Base-by-base conservation (phyloP, 2,797 vertebrate species). In the Echiichthys vipera region DNA sequence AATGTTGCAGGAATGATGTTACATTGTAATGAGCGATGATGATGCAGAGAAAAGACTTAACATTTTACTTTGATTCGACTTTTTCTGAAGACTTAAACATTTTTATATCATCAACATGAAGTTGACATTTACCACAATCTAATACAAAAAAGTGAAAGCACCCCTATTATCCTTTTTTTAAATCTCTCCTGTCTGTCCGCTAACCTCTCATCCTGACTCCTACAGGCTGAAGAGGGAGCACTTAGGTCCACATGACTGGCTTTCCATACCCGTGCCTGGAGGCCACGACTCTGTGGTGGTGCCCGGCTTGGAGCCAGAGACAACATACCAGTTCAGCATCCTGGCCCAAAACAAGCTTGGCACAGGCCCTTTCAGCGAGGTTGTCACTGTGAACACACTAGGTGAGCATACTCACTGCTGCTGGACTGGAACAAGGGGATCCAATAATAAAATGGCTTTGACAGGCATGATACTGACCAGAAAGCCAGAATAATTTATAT, bases 271-370 rank as follows among this genome's bases (percentile, higher is more conserved):
- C 0, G 97, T 96, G 85, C 95, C 97, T 0, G 71, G 91, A 17
- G 95, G 96, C 30, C 94, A 95, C 17, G 88, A 91, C 37, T 94
- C 96, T 89, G 94, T 97, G 67, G 75, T 96, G 65, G 95, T 97
- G 86, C 93, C 95, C 42, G 95, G 96, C 71, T 93, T 99, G 79
- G 96, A 96, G 89, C 95, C 97, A 0, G 94, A 97, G 75, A 95
- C 89, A 2, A 93, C 94, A 12, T 99, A 99, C 94, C 97, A 99
- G 94, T 98, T 98, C 94, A 98, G 98, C 0, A 89, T 98, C 81
- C 94, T 99, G 83, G 96, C 97, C 75, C 96, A 97, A 88, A 99
- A 98, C 94, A 98, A 97, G 84, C 94, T 98, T 89, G 98, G 98
- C 53, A 98, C 96, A 0, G 97, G 97, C 30, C 97, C 97, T 77